Conservation (phyloP, 2,888 invertebrate genomes). For the Deilephila porcellus region DNA sequence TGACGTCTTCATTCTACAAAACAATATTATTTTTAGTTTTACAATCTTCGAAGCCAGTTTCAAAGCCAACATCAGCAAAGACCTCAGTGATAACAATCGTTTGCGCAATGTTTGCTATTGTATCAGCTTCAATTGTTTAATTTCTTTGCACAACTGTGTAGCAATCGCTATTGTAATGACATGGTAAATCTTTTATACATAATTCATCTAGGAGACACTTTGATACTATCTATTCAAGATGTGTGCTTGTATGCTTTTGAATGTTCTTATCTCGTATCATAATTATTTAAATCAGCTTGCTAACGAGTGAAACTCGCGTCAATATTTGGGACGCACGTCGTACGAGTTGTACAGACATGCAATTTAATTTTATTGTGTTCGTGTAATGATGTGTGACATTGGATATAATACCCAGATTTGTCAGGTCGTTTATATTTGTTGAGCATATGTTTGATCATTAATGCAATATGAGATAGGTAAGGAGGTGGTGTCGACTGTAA, state of each 20-base stretch:
- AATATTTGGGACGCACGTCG: constrained; percentile 18
- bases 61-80: constrained; percentile 40
- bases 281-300: constrained; percentile 25
- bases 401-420: background rate
- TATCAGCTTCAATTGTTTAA: constrained; percentile 35
- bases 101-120: constrained; percentile 41
- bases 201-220: constrained; percentile 11
- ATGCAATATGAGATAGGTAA: background rate
- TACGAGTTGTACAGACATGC: constrained; percentile 8
- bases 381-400: constrained; percentile 1
- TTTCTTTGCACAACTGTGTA: constrained; percentile 28
- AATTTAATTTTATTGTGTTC: constrained; percentile 20
- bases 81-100: constrained; percentile 35
- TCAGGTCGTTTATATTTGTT: background rate
- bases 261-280: constrained; percentile 26
- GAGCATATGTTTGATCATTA: background rate
- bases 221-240: constrained; percentile 22
- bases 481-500: too few species aligned
- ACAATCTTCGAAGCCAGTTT: background rate
- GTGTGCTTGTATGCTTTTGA: constrained; percentile 9
- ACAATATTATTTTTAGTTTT: constrained; percentile 30
- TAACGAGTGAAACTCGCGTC: constrained; percentile 27
- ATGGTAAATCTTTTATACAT: constrained; percentile 21
- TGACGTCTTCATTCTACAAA: constrained; percentile 28
- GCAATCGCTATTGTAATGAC: background rate